A percentile compares a stretch with the other conserved stretches of the same genome.
These are phyloP conservation scores for Agrochola macilenta DNA, from an alignment of 2,888 invertebrate species.

Conservation along the genomic window DNA sequence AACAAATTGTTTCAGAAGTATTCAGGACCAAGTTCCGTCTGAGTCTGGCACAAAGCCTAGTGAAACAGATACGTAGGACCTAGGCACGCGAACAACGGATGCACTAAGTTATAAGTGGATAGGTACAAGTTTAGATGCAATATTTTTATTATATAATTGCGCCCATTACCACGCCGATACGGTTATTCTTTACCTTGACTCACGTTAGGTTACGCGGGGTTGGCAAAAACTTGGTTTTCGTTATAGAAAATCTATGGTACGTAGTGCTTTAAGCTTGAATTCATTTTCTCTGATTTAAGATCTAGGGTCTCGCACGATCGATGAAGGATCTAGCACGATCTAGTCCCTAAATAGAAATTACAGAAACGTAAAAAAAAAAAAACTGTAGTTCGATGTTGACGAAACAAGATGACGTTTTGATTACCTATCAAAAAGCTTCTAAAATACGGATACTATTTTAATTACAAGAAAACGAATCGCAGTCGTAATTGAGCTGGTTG, in stretches of 20 bases:
- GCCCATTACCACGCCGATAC: conserved; percentile 39
- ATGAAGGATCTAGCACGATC: too few species aligned
- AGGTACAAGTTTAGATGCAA: conserved; percentile 46
- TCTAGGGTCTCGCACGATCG: too few species aligned
- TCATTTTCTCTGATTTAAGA: too few species aligned
- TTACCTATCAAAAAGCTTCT: neutral
- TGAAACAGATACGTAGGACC: conserved; percentile 5
- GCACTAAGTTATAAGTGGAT: conserved; percentile 28
- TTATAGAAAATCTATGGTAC: neutral
- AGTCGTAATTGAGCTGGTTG: neutral
- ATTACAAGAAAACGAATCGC: neutral
- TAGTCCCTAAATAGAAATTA: neutral
- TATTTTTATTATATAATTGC: conserved; percentile 54
- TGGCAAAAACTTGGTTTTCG: neutral
- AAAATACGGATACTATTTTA: neutral
- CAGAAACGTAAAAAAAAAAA: too few species aligned
- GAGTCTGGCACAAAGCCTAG: conserved; percentile 1
- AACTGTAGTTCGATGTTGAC: neutral
- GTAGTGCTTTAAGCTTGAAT: neutral
- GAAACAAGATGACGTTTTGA: too few species aligned
- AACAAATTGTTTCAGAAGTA: neutral
- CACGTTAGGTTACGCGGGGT: conserved; percentile 7
- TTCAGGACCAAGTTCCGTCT: neutral
- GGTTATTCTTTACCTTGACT: conserved; percentile 50
- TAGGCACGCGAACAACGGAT: conserved; percentile 51